Evolutionary conservation across 2,888 invertebrate species (phyloP).

Genomic region (Drosophila emarginata): DNA sequence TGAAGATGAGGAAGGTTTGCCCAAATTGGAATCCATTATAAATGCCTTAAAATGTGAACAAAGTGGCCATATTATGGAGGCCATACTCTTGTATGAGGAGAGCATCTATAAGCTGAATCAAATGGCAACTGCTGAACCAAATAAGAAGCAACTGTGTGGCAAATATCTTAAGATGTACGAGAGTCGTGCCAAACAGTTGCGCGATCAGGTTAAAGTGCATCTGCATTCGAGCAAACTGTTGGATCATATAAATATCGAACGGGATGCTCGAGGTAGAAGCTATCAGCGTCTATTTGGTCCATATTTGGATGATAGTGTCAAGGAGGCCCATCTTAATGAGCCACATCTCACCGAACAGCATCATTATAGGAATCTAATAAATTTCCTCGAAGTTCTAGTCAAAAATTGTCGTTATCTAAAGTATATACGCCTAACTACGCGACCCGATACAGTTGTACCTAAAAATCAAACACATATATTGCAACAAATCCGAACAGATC

Average conservation of each 20-base stretch:
- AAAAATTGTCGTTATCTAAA: conserved; percentile 86
- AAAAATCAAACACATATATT: conserved; percentile 85
- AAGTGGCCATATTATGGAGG: conserved; percentile 66
- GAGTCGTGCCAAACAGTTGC: conserved; percentile 90
- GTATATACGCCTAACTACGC: conserved; percentile 85
- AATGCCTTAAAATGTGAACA: conserved; percentile 63
- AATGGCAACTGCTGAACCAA: conserved; percentile 84
- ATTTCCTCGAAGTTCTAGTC: conserved; percentile 90
- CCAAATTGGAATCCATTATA: conserved; percentile 49
- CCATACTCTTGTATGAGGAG: conserved; percentile 65
- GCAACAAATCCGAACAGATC: conserved; percentile 84
- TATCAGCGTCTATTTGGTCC: conserved; percentile 90
- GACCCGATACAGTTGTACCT: conserved; percentile 83
- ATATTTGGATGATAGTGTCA: conserved; percentile 89
- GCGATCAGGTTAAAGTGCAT: conserved; percentile 86
- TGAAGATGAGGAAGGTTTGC: conserved; percentile 41
- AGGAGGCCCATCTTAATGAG: conserved; percentile 89
- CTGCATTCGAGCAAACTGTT: conserved; percentile 89
- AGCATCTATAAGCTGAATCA: conserved; percentile 58
- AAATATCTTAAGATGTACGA: conserved; percentile 88
- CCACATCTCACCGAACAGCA: conserved; percentile 91
- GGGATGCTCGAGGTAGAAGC: conserved; percentile 89
- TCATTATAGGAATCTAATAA: conserved; percentile 92
- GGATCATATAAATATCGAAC: conserved; percentile 88
- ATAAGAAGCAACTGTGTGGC: conserved; percentile 57